Conservation (phyloP, 1,140 invertebrate species). For the Drosophila kohkoa region DNA sequence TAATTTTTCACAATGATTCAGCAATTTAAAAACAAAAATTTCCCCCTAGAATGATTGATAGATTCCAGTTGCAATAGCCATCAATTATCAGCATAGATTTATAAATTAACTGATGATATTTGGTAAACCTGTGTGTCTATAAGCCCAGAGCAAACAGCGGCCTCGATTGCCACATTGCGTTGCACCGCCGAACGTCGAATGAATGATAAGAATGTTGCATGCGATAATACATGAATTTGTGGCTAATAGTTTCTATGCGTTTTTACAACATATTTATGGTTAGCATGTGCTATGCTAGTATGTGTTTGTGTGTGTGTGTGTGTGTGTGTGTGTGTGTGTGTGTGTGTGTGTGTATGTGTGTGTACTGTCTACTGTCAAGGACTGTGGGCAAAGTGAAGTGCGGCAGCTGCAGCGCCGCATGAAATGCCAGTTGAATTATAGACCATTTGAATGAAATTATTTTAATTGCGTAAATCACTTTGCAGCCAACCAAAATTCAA, state of each 20-base stretch:
- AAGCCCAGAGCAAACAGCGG: not conserved
- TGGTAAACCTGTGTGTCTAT: not conserved
- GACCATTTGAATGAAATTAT: conserved; percentile 82
- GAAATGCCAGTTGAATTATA: conserved; percentile 81
- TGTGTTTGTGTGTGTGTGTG: not conserved
- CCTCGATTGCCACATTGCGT: conserved; percentile 1
- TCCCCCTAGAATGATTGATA: no score
- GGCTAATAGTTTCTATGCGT: conserved; percentile 43
- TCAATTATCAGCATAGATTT: conserved; percentile 3
- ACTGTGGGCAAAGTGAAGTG: conserved; percentile 50
- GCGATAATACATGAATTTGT: conserved; percentile 42
- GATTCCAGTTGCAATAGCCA: not conserved
- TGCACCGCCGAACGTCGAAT: not conserved
- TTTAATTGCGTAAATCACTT: conserved; percentile 83
- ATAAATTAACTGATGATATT: conserved; percentile 7
- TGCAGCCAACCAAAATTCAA: conserved; percentile 75
- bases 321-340: no score
- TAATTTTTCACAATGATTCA: no score
- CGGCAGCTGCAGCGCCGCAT: conserved; percentile 59
- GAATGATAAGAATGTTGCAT: conserved; percentile 25
- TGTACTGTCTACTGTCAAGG: conserved; percentile 50
- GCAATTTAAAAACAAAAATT: no score
- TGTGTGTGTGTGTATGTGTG: no score
- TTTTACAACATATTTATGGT: conserved; percentile 52
- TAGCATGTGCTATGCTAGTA: not conserved